A percentile compares a stretch with the other conserved stretches of the same genome.
phyloP scores from a whole-genome alignment of 2,888 invertebrate species.

The Agrypnus murinus region DNA sequence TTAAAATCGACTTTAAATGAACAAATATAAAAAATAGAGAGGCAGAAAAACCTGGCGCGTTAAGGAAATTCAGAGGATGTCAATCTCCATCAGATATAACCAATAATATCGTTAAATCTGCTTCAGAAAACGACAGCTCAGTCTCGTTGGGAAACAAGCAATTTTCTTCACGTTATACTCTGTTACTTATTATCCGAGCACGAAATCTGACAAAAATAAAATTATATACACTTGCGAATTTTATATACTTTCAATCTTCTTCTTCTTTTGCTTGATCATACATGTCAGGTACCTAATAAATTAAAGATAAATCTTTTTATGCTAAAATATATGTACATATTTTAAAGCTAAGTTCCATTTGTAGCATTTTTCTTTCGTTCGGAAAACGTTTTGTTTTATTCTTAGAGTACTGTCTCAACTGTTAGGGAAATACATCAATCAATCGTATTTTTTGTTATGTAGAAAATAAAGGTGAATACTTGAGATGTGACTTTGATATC shows the following conservation, averaged over 20 bases:
- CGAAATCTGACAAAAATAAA: conserved; percentile 19
- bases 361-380: no score
- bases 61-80: conserved; percentile 20
- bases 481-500: no score
- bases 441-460: no score
- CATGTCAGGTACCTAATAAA: no score
- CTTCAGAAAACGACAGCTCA: conserved; percentile 28
- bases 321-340: no score
- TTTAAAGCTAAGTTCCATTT: no score
- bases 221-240: conserved; percentile 6
- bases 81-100: conserved; percentile 30
- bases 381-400: no score
- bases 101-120: conserved; percentile 37
- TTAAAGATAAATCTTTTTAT: no score
- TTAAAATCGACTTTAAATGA: conserved; percentile 1
- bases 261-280: no score
- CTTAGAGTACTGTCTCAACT: no score
- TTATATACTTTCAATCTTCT: background rate
- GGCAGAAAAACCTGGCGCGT: conserved; percentile 3
- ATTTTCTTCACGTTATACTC: conserved; percentile 22
- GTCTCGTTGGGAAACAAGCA: conserved; percentile 19
- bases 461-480: no score
- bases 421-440: no score
- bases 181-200: conserved; percentile 4
- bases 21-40: background rate